phyloP scores from a whole-genome alignment of 1,140 invertebrate species.

The Hypothenemus hampei region DNA sequence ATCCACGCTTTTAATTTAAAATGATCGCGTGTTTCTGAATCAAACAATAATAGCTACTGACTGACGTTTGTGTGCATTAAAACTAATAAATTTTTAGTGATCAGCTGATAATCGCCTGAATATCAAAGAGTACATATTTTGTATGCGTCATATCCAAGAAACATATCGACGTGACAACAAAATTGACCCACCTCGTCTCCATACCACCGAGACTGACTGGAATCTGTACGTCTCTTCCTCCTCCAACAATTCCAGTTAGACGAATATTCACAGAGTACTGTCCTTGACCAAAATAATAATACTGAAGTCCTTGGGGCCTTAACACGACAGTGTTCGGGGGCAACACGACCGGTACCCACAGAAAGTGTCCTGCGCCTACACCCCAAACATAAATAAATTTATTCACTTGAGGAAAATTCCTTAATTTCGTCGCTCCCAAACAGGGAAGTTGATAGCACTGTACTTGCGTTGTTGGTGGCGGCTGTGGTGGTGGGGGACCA shows the following conservation, averaged over 20 bases:
- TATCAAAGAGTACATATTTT: no score
- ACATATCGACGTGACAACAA: no score
- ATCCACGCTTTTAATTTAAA: no score
- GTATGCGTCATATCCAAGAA: no score
- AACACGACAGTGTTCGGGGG: neutral
- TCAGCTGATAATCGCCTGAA: no score
- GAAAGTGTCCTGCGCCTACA: conserved; percentile 11
- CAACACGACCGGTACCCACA: conserved; percentile 8
- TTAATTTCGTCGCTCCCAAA: conserved; percentile 7
- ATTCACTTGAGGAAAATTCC: neutral
- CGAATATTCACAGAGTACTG: conserved; percentile 15
- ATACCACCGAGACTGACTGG: conserved; percentile 18
- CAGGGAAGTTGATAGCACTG: conserved; percentile 17
- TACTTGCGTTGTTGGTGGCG: no score
- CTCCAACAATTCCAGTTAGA: conserved; percentile 5
- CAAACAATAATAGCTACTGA: no score
- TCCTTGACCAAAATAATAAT: conserved; percentile 19
- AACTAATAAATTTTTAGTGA: no score
- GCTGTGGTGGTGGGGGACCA: conserved; percentile 13
- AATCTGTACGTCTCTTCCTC: conserved; percentile 17
- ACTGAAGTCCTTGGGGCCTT: conserved; percentile 8
- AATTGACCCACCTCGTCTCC: conserved; percentile 24
- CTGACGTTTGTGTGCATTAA: no score
- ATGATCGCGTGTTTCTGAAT: no score
- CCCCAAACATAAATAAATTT: conserved; percentile 20